A percentile compares a stretch with the other conserved stretches of the same genome.
phyloP scores from a whole-genome alignment of 2,888 invertebrate genomes.

The Entomobrya multifasciata region DNA sequence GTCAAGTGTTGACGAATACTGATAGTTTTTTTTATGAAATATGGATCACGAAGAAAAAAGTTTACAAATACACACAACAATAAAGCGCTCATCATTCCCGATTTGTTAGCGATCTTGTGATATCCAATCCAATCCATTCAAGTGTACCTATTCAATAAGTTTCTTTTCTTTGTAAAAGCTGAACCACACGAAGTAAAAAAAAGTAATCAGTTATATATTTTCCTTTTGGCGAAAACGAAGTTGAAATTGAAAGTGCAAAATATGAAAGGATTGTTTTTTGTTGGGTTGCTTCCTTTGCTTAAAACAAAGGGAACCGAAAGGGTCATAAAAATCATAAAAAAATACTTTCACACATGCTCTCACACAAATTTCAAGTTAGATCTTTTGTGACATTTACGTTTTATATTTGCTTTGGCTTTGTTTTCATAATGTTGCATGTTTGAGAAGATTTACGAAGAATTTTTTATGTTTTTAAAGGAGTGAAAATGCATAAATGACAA shows the following conservation, averaged over 20 bases:
- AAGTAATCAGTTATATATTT: too few species aligned
- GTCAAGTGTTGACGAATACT: conserved; percentile 46
- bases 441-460: not conserved
- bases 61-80: conserved; percentile 20
- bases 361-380: not conserved
- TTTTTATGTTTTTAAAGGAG: not conserved
- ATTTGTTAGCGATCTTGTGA: not conserved
- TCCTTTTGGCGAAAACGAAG: not conserved
- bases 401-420: too few species aligned
- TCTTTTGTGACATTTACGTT: conserved; percentile 26
- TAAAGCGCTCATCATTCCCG: not conserved
- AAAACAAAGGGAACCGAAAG: not conserved
- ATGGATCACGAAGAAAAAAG: conserved; percentile 58
- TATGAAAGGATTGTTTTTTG: not conserved
- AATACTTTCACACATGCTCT: not conserved
- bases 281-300: not conserved
- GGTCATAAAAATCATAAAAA: conserved; percentile 1
- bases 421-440: too few species aligned
- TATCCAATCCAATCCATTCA: not conserved
- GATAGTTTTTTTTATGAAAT: conserved; percentile 57
- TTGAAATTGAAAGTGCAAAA: conserved; percentile 47
- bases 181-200: conserved; percentile 24
- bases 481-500: conserved; percentile 40
- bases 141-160: not conserved
- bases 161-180: not conserved